These are phyloP conservation scores for Takifugu ocellatus DNA, from an alignment of 2,797 vertebrate genomes.

Conservation along the genomic window DNA sequence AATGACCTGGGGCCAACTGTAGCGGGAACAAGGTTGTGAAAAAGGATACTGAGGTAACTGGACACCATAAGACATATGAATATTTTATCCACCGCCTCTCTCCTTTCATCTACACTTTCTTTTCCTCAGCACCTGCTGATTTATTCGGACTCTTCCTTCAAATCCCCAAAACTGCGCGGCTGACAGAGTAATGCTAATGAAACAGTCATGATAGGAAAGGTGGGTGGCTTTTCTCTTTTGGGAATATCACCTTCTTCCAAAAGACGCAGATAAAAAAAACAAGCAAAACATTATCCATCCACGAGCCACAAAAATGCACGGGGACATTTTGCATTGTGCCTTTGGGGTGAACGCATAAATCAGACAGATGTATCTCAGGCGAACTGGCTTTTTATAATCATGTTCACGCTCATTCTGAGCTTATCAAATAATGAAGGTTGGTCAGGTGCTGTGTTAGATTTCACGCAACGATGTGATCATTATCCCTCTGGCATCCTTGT, in stretches of 20 bases:
- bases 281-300: not conserved
- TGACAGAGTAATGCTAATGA: constrained; percentile 1
- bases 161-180: not conserved
- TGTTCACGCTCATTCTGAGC: constrained; percentile 3
- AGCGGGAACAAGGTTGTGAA: constrained; percentile 19
- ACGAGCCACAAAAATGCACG: constrained; percentile 1
- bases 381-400: not conserved
- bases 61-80: constrained; percentile 17
- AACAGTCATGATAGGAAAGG: not conserved
- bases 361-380: constrained; percentile 3
- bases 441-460: too few species aligned
- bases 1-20: constrained; percentile 27
- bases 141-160: constrained; percentile 3
- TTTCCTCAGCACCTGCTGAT: constrained; percentile 2
- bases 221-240: constrained; percentile 9
- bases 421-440: not conserved
- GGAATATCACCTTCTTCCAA: constrained; percentile 4
- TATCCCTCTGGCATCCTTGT: too few species aligned
- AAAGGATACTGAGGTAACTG: constrained; percentile 25
- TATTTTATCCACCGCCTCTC: constrained; percentile 2
- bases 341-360: not conserved
- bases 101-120: not conserved
- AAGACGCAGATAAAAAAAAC: not conserved
- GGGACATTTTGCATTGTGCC: constrained; percentile 3
- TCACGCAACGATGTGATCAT: too few species aligned